phyloP scores from a whole-genome alignment of 2,797 vertebrate species.

The Enteromius viviparus region DNA sequence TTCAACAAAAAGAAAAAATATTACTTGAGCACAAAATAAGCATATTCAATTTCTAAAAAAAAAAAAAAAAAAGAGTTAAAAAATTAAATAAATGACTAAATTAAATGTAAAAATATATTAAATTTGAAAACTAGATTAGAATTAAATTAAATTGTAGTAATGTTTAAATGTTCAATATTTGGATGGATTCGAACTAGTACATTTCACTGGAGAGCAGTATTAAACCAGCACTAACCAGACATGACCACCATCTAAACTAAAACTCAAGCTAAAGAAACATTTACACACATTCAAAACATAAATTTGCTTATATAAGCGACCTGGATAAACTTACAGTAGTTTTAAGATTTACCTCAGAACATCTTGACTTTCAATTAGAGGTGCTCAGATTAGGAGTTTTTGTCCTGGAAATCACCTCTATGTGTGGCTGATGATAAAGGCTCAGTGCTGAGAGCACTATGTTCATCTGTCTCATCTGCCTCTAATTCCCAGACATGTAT shows the following conservation, averaged over 20 bases:
- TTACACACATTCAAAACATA: neutral
- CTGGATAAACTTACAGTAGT: neutral
- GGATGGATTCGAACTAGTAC: neutral
- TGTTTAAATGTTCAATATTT: neutral
- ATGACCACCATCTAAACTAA: neutral
- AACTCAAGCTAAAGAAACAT: neutral
- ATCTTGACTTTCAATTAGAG: neutral
- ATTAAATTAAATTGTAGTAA: neutral
- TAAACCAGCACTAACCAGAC: neutral
- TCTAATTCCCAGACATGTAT: constrained; percentile 42
- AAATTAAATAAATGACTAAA: neutral
- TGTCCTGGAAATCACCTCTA: neutral
- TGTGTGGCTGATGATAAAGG: constrained; percentile 9
- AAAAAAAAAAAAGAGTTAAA: too few species aligned
- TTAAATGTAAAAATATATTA: neutral
- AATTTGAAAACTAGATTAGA: neutral
- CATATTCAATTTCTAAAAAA: neutral
- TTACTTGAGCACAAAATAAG: neutral
- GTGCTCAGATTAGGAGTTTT: neutral
- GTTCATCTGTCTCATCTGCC: constrained; percentile 25
- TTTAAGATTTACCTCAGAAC: neutral
- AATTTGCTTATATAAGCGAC: neutral
- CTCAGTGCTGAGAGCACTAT: neutral
- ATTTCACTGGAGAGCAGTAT: neutral
- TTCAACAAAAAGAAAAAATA: neutral